A percentile compares a stretch with the other conserved stretches of the same genome.
These are phyloP conservation scores for Catostylus mosaicus DNA, from an alignment of 30 jellyfish, hydroid and myxozoan genomes.

Conservation along the genomic window DNA sequence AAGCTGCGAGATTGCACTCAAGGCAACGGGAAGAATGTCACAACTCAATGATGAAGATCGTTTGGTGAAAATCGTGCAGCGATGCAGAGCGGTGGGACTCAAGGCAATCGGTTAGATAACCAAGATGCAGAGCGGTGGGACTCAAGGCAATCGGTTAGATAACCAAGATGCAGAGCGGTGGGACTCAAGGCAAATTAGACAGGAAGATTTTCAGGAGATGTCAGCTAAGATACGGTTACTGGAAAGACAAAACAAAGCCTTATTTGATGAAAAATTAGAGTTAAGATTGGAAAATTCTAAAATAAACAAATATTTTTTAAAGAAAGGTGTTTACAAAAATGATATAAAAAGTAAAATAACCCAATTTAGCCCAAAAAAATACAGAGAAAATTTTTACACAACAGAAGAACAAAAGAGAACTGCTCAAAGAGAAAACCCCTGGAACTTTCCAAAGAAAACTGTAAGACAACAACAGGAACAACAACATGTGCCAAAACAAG, in stretches of 20 bases:
- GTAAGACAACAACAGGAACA: conserved; percentile 6
- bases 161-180: conserved; percentile 20
- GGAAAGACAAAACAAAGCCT: conserved; percentile 21
- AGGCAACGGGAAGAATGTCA: conserved; percentile 42
- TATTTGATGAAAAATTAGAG: conserved; percentile 6
- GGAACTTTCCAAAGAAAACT: conserved; percentile 5
- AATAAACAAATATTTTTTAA: not conserved
- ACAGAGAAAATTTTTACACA: conserved; percentile 1
- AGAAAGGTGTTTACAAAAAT: conserved; percentile 1
- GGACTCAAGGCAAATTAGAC: conserved; percentile 13
- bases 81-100: too few species aligned
- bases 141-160: conserved; percentile 8
- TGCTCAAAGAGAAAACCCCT: not conserved
- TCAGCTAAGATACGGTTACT: conserved; percentile 17
- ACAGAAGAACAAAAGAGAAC: conserved; percentile 21
- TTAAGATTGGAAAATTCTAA: conserved; percentile 22
- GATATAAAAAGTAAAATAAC: not conserved
- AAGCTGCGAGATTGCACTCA: conserved; percentile 30
- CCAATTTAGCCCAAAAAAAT: conserved; percentile 15
- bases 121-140: too few species aligned
- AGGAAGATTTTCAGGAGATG: conserved; percentile 7
- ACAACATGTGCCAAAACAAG: conserved; percentile 10
- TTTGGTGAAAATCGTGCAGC: conserved; percentile 42
- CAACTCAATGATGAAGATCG: conserved; percentile 42
- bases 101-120: conserved; percentile 14